Percentiles rank a stretch among this genome's conserved stretches.
Evolutionary conservation across 2,113 vertebrate genomes (phyloP).

Genomic region (Dicaeum eximium): DNA sequence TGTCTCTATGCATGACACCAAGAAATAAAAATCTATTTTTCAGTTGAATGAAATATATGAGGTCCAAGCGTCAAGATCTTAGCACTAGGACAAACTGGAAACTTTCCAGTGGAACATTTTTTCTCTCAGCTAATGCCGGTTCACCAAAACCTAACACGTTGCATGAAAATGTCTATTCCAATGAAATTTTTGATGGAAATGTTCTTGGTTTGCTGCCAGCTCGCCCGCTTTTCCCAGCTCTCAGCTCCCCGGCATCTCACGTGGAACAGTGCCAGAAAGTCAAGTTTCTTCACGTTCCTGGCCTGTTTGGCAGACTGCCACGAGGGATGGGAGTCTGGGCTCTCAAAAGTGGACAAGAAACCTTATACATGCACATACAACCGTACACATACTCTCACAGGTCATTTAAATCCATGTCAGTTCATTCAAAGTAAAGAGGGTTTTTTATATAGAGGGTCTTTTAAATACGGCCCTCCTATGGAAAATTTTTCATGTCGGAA

Average conservation of each 20-base stretch:
- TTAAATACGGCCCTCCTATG: constrained; percentile 24
- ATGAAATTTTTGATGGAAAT: constrained; percentile 63
- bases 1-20: not conserved
- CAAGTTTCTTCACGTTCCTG: constrained; percentile 51
- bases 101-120: constrained; percentile 61
- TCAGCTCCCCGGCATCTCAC: constrained; percentile 21
- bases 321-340: constrained; percentile 52
- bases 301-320: constrained; percentile 52
- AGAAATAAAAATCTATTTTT: constrained; percentile 37
- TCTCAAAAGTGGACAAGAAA: constrained; percentile 62
- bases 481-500: constrained; percentile 5
- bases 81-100: constrained; percentile 30
- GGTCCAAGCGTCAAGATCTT: not conserved
- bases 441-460: constrained; percentile 23
- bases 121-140: constrained; percentile 42
- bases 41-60: not conserved
- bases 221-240: constrained; percentile 46
- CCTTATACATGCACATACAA: constrained; percentile 64
- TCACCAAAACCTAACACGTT: constrained; percentile 57
- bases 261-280: constrained; percentile 45
- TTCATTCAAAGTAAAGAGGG: constrained; percentile 42
- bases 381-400: constrained; percentile 54
- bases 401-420: constrained; percentile 66
- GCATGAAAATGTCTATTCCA: constrained; percentile 63
- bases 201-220: constrained; percentile 43